Percentiles rank a stretch among this genome's conserved stretches.
phyloP scores from a whole-genome alignment of 2,797 vertebrate genomes.

The Harpagifer antarcticus region DNA sequence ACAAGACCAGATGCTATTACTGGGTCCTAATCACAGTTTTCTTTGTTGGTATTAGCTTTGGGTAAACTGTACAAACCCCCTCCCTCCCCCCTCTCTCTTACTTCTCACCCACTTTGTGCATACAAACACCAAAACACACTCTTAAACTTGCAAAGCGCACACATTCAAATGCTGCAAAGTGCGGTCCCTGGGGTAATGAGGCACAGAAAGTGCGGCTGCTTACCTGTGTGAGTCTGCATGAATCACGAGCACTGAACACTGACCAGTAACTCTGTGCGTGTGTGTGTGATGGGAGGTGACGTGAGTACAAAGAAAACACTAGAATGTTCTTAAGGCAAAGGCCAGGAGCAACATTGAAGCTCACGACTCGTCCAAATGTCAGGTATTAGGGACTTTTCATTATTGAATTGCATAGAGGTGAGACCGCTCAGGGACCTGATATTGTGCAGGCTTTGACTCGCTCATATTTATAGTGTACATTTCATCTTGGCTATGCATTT shows the following conservation, averaged over 20 bases:
- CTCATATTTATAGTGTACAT: neutral
- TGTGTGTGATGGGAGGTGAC: conserved; percentile 2
- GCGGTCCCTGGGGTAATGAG: conserved; percentile 35
- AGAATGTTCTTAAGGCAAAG: neutral
- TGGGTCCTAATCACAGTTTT: conserved; percentile 9
- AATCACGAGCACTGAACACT: conserved; percentile 55
- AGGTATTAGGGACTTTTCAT: neutral
- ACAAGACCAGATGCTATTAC: conserved; percentile 11
- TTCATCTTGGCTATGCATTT: neutral
- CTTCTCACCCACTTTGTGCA: conserved; percentile 12
- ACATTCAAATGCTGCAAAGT: conserved; percentile 43
- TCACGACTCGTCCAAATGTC: neutral
- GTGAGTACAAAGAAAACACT: conserved; percentile 7
- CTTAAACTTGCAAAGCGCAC: conserved; percentile 43
- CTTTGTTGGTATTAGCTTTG: conserved; percentile 13
- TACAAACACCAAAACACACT: neutral
- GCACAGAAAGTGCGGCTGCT: conserved; percentile 64
- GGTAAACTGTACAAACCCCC: conserved; percentile 1
- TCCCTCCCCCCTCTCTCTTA: neutral
- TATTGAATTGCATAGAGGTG: neutral
- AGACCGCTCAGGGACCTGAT: neutral
- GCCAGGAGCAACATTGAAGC: neutral
- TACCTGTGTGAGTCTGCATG: conserved; percentile 58
- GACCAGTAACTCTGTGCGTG: conserved; percentile 19
- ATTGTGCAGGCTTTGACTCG: neutral